phyloP scores from a whole-genome alignment of 1,140 invertebrate species.

The Coptotermes formosanus region DNA sequence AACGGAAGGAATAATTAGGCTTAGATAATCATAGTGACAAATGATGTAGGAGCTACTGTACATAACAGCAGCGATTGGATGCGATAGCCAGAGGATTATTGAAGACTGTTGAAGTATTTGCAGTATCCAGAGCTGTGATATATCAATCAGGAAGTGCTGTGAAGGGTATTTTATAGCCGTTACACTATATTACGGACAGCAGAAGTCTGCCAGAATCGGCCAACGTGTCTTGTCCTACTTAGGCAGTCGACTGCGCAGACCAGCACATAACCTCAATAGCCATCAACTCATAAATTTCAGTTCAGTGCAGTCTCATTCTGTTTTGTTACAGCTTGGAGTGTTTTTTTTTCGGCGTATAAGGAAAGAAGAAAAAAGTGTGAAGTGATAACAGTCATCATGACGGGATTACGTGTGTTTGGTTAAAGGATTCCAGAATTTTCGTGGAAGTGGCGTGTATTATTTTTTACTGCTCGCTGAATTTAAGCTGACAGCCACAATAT shows the following conservation, averaged over 20 bases:
- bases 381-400: not conserved
- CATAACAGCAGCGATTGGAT: too few species aligned
- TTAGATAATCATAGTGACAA: too few species aligned
- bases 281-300: not conserved
- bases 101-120: not conserved
- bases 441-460: not conserved
- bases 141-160: not conserved
- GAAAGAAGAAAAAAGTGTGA: not conserved
- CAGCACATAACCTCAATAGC: not conserved
- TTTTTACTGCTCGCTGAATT: not conserved
- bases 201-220: conserved; percentile 27
- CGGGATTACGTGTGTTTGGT: not conserved
- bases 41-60: too few species aligned
- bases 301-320: not conserved
- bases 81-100: too few species aligned
- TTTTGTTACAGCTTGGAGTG: not conserved
- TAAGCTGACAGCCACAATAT: conserved; percentile 31
- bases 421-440: not conserved
- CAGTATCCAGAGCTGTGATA: not conserved
- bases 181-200: too few species aligned
- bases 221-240: conserved; percentile 3
- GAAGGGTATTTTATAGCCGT: not conserved
- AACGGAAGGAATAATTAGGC: too few species aligned
- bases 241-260: not conserved
- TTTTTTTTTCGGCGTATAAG: too few species aligned